These are phyloP conservation scores for Drosophila subpulchrella DNA, from an alignment of 1,140 invertebrate species.

Conservation along the genomic window DNA sequence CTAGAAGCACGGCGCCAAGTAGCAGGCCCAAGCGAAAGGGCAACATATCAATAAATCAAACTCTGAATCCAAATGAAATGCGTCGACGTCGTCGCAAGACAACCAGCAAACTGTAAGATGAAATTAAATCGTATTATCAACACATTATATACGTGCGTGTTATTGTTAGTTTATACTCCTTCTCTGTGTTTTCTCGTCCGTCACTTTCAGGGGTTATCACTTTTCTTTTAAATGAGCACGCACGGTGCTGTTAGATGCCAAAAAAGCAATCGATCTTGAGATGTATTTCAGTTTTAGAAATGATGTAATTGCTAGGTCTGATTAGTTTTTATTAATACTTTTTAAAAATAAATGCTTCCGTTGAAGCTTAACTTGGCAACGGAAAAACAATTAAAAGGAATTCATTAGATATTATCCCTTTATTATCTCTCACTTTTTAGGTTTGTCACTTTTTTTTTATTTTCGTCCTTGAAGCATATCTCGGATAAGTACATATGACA, in stretches of 20 bases:
- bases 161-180: slow-evolving; percentile 47
- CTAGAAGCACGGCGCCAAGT: slow-evolving; percentile 64
- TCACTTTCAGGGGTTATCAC: slow-evolving; percentile 70
- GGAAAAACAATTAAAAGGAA: not conserved
- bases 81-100: slow-evolving; percentile 37
- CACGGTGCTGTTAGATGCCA: slow-evolving; percentile 50
- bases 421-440: too few species aligned
- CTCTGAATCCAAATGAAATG: slow-evolving; percentile 64
- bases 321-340: slow-evolving; percentile 12
- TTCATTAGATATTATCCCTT: not conserved
- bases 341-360: not conserved
- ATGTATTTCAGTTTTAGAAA: slow-evolving; percentile 21
- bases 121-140: slow-evolving; percentile 73
- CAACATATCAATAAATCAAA: slow-evolving; percentile 72
- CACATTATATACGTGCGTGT: slow-evolving; percentile 35
- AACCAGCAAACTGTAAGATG: slow-evolving; percentile 64
- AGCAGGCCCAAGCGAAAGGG: slow-evolving; percentile 80
- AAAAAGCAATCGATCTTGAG: slow-evolving; percentile 47
- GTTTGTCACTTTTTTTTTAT: too few species aligned
- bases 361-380: not conserved
- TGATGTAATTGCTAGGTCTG: slow-evolving; percentile 54
- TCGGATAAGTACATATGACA: too few species aligned
- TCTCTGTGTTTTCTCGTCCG: slow-evolving; percentile 34
- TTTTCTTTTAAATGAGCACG: slow-evolving; percentile 51
- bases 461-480: too few species aligned